Conservation (phyloP, 2,113 vertebrate species). For the Hemichromis elongatus region DNA sequence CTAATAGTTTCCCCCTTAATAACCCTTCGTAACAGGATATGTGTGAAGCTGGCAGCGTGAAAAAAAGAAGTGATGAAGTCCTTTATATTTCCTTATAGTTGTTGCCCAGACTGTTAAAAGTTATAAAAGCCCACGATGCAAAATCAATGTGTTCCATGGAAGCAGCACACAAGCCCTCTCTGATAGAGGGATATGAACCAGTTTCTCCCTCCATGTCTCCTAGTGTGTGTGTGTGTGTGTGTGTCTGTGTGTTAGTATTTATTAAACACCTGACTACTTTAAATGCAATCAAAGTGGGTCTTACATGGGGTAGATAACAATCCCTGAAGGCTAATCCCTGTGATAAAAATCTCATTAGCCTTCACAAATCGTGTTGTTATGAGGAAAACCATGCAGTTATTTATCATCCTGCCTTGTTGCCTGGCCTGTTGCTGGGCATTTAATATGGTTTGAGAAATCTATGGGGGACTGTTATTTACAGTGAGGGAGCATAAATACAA, state of each 20-base stretch:
- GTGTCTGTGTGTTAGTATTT: background rate
- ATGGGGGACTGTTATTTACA: background rate
- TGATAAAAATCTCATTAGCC: conserved; percentile 33
- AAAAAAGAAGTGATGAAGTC: background rate
- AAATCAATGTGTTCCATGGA: background rate
- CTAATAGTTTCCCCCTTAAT: background rate
- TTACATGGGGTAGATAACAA: background rate
- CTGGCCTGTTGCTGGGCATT: background rate
- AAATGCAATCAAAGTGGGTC: conserved; percentile 20
- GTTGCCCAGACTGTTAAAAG: background rate
- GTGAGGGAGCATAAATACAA: background rate
- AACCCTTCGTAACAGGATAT: background rate
- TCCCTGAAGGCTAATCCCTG: conserved; percentile 7
- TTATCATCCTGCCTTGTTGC: background rate
- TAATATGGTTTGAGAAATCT: background rate
- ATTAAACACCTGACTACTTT: conserved; percentile 27
- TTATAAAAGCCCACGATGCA: background rate
- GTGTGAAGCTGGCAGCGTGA: background rate
- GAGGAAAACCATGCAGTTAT: background rate
- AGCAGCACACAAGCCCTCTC: background rate
- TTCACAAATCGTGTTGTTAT: background rate
- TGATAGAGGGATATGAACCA: background rate
- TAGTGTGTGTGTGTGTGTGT: background rate
- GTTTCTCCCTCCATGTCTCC: background rate
- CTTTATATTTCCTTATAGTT: background rate